Base-by-base conservation (phyloP, 2,888 invertebrate genomes). In the Perizoma affinitatum region DNA sequence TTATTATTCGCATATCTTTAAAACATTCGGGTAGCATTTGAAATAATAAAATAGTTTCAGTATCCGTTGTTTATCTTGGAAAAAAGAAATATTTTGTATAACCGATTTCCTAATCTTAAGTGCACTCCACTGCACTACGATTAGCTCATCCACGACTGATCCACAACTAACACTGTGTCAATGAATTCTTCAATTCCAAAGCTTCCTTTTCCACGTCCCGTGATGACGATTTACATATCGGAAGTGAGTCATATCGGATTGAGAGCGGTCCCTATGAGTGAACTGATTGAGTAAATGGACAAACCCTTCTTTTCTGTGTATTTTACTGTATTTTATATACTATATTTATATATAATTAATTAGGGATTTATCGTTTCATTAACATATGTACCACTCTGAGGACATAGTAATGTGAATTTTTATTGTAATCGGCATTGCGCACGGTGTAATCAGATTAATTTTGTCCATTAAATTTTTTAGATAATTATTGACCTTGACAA, bases 191-290 rank as follows among this genome's bases (percentile, higher is more conserved):
- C 54, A 54, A 22, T 5, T 22, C 7, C 40, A 34, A 33, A 6
- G 1, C 6, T 43, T 6, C 11, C 9, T 8, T 49, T 42, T 48
- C 49, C 43, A 38, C 8, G 48, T 22, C 48, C 11, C 22, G 11
- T 49, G 55, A 55, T 11, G 43, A 49, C 43, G 43, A 49, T 55
- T 22, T 11, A 38, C 42, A 38, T 38, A 43, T 55, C 55, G 47
- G 49, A 48, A 44, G 36, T 51, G 50, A 50, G 34, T 51, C 51
- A 51, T 36, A 2, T 11, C n/a, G n/a, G n/a, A n/a, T n/a, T n/a
- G 22, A n/a, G 41, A 7, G 4, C 41, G 9, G 9, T 41, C 41
- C 9, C 9, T 44, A 22, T 5, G 44, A 44, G 44, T 44, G 22
- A 43, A 43, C n/a, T n/a, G n/a, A n/a, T n/a, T n/a, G n/a, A n/a